A percentile compares a stretch with the other conserved stretches of the same genome.
These are phyloP conservation scores for Micrasema longulum DNA, from an alignment of 1,140 invertebrate species.

Conservation along the genomic window DNA sequence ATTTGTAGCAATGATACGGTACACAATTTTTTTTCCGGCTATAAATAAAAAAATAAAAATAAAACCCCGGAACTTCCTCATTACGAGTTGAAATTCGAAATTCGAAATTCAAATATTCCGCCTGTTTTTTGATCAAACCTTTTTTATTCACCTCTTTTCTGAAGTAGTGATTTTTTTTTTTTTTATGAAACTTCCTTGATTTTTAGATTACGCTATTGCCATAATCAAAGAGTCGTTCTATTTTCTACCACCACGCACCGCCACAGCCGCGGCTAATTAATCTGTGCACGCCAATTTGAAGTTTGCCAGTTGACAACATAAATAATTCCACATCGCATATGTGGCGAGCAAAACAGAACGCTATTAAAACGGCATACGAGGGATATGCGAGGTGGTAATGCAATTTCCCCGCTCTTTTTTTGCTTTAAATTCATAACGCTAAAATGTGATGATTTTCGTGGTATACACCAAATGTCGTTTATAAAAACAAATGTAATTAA, in stretches of 20 bases:
- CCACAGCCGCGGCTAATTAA: constrained; percentile 18
- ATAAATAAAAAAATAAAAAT: too few species aligned
- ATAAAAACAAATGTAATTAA: too few species aligned
- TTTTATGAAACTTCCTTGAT: too few species aligned
- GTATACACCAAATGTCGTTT: neutral
- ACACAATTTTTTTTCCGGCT: too few species aligned
- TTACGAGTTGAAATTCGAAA: too few species aligned
- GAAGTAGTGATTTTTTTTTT: too few species aligned
- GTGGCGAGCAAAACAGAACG: constrained; percentile 16
- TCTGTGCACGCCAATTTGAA: constrained; percentile 33
- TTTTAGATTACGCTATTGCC: too few species aligned
- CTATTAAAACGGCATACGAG: constrained; percentile 3
- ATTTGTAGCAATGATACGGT: too few species aligned
- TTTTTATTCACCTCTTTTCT: too few species aligned
- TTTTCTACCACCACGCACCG: constrained; percentile 3
- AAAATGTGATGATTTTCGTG: neutral
- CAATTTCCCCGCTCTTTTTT: constrained; percentile 13
- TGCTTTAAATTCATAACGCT: neutral
- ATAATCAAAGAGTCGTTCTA: neutral
- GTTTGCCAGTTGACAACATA: constrained; percentile 31
- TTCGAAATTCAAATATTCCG: too few species aligned
- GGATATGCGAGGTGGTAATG: constrained; percentile 13
- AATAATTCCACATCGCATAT: constrained; percentile 20
- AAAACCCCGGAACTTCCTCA: too few species aligned
- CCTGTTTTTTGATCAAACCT: too few species aligned